Evolutionary conservation across 2,888 invertebrate species (phyloP).

Genomic region (Stegophylla sp.): DNA sequence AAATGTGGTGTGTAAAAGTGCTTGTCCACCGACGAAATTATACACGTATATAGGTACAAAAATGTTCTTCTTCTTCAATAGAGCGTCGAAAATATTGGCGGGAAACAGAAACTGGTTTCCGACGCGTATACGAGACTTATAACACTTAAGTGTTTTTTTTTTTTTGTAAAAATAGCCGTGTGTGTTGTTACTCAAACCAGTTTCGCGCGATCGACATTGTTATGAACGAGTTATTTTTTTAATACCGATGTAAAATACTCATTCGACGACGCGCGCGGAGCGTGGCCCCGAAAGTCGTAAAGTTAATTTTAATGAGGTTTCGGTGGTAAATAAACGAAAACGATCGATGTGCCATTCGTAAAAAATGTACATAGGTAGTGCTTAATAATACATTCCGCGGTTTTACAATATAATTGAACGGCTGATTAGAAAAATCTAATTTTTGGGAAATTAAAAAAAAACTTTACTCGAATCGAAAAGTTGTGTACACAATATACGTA

Average conservation of each 20-base stretch:
- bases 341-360: not conserved
- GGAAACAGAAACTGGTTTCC: conserved; percentile 44
- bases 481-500: not conserved
- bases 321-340: conserved; percentile 9
- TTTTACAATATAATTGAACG: too few species aligned
- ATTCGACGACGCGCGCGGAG: too few species aligned
- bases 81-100: conserved; percentile 39
- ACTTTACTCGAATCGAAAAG: too few species aligned
- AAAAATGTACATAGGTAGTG: too few species aligned
- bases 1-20: too few species aligned
- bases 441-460: too few species aligned
- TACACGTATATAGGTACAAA: too few species aligned
- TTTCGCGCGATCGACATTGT: conserved; percentile 40
- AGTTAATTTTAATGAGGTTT: conserved; percentile 21
- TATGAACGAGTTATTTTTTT: conserved; percentile 50
- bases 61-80: not conserved
- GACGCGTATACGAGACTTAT: not conserved
- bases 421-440: too few species aligned
- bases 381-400: too few species aligned
- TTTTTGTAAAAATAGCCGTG: conserved; percentile 1
- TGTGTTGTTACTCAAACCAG: conserved; percentile 48
- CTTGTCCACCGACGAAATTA: not conserved
- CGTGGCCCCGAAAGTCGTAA: conserved; percentile 21
- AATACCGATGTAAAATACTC: conserved; percentile 28
- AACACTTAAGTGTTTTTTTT: conserved; percentile 11